Percentiles rank a stretch among this genome's conserved stretches.
Conservation (phyloP, 1,140 invertebrate genomes). For the Mactra quadrangularis region DNA sequence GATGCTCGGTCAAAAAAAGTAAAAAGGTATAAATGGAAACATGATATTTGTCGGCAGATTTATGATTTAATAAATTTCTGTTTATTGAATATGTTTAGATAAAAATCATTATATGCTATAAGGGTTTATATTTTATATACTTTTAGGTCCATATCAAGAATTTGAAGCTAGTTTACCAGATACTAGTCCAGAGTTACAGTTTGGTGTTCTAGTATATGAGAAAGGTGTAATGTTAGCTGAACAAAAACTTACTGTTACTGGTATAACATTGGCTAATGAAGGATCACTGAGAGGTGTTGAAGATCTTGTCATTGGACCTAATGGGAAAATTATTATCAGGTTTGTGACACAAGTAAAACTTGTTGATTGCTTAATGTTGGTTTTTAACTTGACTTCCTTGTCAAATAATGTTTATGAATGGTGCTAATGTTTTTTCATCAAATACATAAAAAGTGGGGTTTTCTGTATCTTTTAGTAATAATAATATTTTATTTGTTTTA, state of each 20-base stretch:
- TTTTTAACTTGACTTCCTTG: background rate
- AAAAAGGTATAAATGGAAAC: too few relatives aligned
- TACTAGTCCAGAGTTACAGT: slow-evolving; percentile 74
- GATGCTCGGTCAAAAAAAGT: too few relatives aligned
- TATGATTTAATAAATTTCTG: too few relatives aligned
- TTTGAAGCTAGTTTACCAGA: slow-evolving; percentile 65
- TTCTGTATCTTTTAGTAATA: too few relatives aligned
- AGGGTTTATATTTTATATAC: too few relatives aligned
- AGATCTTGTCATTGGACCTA: slow-evolving; percentile 69
- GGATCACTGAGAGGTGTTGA: slow-evolving; percentile 69
- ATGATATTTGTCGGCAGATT: too few relatives aligned
- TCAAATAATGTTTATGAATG: too few relatives aligned
- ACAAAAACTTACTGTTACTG: slow-evolving; percentile 65
- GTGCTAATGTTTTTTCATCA: too few relatives aligned
- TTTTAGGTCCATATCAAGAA: slow-evolving; percentile 64
- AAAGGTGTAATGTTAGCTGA: slow-evolving; percentile 65
- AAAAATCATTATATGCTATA: too few relatives aligned
- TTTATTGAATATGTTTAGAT: too few relatives aligned
- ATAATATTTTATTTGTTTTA: too few relatives aligned
- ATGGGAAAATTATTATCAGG: slow-evolving; percentile 70
- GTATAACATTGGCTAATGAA: slow-evolving; percentile 72
- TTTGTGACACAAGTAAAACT: slow-evolving; percentile 5
- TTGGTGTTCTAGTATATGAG: slow-evolving; percentile 71
- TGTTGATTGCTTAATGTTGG: background rate
- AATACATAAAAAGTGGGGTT: background rate